Evolutionary conservation across 1,140 invertebrate species (phyloP).

Genomic region (Agrypnia vestita): DNA sequence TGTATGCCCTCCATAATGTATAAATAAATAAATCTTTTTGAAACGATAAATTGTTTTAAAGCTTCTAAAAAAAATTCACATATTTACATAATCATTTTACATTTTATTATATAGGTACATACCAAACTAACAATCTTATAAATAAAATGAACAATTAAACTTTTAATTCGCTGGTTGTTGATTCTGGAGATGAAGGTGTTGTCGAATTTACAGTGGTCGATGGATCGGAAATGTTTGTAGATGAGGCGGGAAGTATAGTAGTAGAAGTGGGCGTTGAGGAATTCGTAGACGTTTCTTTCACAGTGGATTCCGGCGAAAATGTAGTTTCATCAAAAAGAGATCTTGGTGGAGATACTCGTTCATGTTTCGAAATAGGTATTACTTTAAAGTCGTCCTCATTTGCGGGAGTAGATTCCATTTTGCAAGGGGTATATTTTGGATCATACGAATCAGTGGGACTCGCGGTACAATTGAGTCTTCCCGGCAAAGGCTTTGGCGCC

Average conservation of each 20-base stretch:
- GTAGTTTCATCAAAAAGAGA: background rate
- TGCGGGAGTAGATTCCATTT: background rate
- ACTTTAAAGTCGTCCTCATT: slow-evolving; percentile 24
- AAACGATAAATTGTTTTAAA: too few species aligned
- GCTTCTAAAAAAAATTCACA: too few species aligned
- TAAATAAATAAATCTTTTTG: too few species aligned
- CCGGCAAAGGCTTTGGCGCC: slow-evolving; percentile 13
- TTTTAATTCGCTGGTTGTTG: too few species aligned
- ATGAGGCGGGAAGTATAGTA: too few species aligned
- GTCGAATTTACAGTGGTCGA: background rate
- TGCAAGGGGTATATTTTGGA: slow-evolving; percentile 10
- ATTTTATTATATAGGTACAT: too few species aligned
- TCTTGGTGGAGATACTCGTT: background rate
- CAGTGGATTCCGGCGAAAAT: background rate
- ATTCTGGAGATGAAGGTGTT: background rate
- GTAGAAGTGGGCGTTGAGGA: too few species aligned
- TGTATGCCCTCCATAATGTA: too few species aligned
- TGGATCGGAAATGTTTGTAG: background rate
- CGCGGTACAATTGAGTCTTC: slow-evolving; percentile 19
- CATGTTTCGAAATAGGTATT: background rate
- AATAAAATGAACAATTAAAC: too few species aligned
- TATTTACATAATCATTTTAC: too few species aligned
- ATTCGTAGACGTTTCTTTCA: too few species aligned
- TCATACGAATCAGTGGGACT: slow-evolving; percentile 10
- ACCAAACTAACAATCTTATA: too few species aligned